Evolutionary conservation across 1,140 invertebrate genomes (phyloP).

Genomic region (Drosophila eugracilis): DNA sequence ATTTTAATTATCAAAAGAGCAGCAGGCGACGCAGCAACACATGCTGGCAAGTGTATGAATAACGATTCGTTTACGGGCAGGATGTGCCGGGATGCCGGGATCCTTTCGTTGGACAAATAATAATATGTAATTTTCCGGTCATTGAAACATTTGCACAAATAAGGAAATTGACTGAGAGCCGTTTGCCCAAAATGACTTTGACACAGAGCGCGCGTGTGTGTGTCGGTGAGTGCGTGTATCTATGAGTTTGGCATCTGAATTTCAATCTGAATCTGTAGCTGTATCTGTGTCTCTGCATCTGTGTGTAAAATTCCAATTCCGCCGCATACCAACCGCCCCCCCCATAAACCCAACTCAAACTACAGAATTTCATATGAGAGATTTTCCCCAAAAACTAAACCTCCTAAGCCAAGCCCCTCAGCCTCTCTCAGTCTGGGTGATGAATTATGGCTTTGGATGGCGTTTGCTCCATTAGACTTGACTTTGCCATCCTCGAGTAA

Average conservation of each 20-base stretch:
- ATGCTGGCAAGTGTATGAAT: slow-evolving; percentile 56
- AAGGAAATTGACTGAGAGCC: slow-evolving; percentile 72
- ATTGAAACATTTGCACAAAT: slow-evolving; percentile 78
- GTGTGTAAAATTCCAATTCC: slow-evolving; percentile 27
- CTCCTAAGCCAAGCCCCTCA: background rate
- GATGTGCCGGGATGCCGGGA: background rate
- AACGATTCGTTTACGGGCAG: slow-evolving; percentile 55
- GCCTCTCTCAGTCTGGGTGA: slow-evolving; percentile 28
- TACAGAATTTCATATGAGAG: too few relatives aligned
- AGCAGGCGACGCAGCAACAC: slow-evolving; percentile 18
- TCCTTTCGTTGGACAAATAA: slow-evolving; percentile 68
- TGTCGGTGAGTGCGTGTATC: slow-evolving; percentile 1
- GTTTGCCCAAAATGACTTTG: slow-evolving; percentile 58
- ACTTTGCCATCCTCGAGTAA: slow-evolving; percentile 52
- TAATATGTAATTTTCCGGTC: slow-evolving; percentile 80
- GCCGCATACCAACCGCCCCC: too few relatives aligned
- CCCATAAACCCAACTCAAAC: slow-evolving; percentile 8
- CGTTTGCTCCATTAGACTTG: slow-evolving; percentile 48
- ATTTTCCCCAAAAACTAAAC: background rate
- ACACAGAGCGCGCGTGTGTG: slow-evolving; percentile 49
- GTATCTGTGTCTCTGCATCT: slow-evolving; percentile 16
- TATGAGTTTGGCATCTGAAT: background rate
- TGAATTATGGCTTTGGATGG: slow-evolving; percentile 68
- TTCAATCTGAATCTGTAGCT: slow-evolving; percentile 4
- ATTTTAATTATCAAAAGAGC: slow-evolving; percentile 71